phyloP scores from a whole-genome alignment of 1,140 invertebrate species.

The Chironomus tepperi region DNA sequence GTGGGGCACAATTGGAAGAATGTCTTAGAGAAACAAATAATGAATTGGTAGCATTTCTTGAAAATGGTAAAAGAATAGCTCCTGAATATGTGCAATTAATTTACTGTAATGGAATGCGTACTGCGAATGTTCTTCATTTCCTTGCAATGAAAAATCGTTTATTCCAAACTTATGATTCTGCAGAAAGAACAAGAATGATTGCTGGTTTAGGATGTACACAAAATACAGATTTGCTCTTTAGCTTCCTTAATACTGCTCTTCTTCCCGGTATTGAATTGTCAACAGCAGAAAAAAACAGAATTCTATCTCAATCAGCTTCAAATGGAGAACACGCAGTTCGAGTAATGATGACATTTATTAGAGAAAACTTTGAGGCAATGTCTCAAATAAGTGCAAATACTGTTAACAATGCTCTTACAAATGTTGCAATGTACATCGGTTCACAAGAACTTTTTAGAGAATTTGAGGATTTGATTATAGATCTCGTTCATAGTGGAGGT shows the following conservation, averaged over 20 bases:
- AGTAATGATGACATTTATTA: background rate
- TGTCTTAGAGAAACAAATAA: constrained; percentile 41
- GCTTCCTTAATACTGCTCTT: background rate
- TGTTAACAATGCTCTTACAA: background rate
- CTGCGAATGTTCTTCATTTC: constrained; percentile 52
- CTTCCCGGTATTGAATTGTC: background rate
- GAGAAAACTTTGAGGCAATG: background rate
- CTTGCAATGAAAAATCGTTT: constrained; percentile 53
- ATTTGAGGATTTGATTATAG: background rate
- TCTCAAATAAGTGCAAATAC: background rate
- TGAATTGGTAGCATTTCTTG: constrained; percentile 37
- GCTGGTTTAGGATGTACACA: constrained; percentile 47
- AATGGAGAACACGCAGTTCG: background rate
- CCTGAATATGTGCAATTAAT: constrained; percentile 39
- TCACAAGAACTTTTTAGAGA: background rate
- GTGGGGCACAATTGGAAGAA: constrained; percentile 39
- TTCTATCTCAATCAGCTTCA: background rate
- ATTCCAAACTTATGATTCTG: constrained; percentile 44
- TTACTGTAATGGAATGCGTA: constrained; percentile 56
- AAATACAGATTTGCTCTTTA: constrained; percentile 30
- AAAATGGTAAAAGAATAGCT: constrained; percentile 33
- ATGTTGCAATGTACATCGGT: background rate
- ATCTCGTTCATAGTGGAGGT: background rate
- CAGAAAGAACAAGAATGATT: constrained; percentile 47
- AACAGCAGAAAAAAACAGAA: background rate